These are phyloP conservation scores for Loriculus beryllinus DNA, from an alignment of 2,797 vertebrate genomes.

Conservation along the genomic window DNA sequence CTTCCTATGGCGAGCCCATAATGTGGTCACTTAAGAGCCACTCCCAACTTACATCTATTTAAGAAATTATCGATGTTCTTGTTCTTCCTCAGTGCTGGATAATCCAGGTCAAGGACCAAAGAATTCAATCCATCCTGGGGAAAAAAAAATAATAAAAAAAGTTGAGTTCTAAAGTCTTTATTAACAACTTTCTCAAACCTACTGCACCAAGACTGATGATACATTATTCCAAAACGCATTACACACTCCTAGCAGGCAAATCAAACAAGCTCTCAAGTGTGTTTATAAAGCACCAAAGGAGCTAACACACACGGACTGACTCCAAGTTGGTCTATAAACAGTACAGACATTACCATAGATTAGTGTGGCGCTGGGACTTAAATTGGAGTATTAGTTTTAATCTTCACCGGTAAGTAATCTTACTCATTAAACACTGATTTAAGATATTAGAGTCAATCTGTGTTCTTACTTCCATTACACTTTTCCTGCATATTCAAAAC, in stretches of 20 bases:
- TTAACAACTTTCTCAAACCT: background rate
- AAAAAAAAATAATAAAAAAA: constrained; percentile 38
- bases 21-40: constrained; percentile 14
- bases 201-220: background rate
- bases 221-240: background rate
- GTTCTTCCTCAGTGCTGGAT: constrained; percentile 96
- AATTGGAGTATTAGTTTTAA: background rate
- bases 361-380: background rate
- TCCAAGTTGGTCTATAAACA: constrained; percentile 51
- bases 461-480: background rate
- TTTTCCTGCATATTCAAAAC: background rate
- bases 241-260: constrained; percentile 28
- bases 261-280: constrained; percentile 33
- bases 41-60: constrained; percentile 93
- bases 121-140: constrained; percentile 93
- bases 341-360: constrained; percentile 48
- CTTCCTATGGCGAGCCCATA: background rate
- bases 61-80: constrained; percentile 99
- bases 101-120: constrained; percentile 94
- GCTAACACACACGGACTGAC: background rate
- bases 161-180: constrained; percentile 5
- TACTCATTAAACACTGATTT: background rate
- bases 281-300: constrained; percentile 32
- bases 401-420: background rate
- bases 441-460: background rate